Percentiles rank a stretch among this genome's conserved stretches.
These are phyloP conservation scores for Heliothis peltigera DNA, from an alignment of 2,888 invertebrate species.

Conservation along the genomic window DNA sequence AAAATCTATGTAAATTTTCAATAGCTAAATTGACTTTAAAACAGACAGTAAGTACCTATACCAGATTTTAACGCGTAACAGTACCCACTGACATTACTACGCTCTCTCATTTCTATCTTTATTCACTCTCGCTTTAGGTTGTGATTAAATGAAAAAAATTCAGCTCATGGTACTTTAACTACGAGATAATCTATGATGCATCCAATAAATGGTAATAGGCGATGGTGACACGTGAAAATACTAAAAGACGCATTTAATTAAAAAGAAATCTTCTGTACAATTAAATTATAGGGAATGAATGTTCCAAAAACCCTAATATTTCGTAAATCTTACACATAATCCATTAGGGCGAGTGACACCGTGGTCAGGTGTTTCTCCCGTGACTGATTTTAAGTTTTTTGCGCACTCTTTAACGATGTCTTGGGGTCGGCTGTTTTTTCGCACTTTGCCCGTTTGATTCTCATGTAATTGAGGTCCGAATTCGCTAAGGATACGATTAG, in stretches of 20 bases:
- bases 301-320: neutral
- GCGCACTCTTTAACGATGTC: conserved; percentile 78
- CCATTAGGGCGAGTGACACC: conserved; percentile 52
- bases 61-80: no score
- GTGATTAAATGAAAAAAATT: neutral
- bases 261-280: neutral
- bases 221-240: neutral
- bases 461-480: conserved; percentile 85
- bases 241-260: neutral
- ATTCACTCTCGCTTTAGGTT: no score
- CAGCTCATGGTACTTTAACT: neutral
- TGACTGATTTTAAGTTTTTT: conserved; percentile 79
- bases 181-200: no score
- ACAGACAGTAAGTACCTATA: neutral
- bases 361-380: conserved; percentile 59
- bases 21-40: neutral
- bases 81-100: no score
- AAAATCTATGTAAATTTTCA: neutral
- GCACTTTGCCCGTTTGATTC: conserved; percentile 82
- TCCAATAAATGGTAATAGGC: no score
- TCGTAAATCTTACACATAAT: conserved; percentile 25
- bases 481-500: conserved; percentile 89
- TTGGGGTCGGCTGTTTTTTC: conserved; percentile 79
- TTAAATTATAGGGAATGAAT: conserved; percentile 5
- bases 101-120: no score